These are phyloP conservation scores for Platichthys flesus DNA, from an alignment of 2,113 vertebrate genomes.

Conservation along the genomic window DNA sequence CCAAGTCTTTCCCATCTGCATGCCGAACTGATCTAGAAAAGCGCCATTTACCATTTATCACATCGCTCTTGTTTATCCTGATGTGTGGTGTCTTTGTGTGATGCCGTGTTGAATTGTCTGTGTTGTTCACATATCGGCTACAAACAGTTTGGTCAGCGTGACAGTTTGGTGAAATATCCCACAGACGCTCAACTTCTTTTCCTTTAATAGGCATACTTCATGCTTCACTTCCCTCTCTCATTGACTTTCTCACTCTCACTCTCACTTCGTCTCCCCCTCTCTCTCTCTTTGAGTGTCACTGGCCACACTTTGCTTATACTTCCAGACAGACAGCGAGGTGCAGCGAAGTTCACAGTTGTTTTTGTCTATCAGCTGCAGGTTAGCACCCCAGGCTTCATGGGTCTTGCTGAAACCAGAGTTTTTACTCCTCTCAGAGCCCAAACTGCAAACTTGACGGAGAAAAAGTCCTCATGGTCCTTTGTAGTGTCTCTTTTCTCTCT, in stretches of 20 bases:
- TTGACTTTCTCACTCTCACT: constrained; percentile 21
- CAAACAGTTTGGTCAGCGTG: constrained; percentile 40
- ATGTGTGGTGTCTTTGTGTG: neutral
- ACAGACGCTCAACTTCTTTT: constrained; percentile 25
- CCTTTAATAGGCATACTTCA: constrained; percentile 68
- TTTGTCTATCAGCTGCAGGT: constrained; percentile 15
- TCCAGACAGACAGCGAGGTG: neutral
- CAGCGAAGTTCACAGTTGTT: constrained; percentile 9
- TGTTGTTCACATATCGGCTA: constrained; percentile 24
- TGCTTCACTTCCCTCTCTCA: constrained; percentile 35
- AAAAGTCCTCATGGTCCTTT: constrained; percentile 80
- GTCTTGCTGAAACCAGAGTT: constrained; percentile 81
- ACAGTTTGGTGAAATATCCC: constrained; percentile 43
- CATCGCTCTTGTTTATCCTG: constrained; percentile 27
- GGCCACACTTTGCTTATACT: neutral
- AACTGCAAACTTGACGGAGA: constrained; percentile 77
- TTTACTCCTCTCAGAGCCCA: constrained; percentile 79
- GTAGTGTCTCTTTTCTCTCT: constrained; percentile 62
- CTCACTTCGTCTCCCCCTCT: constrained; percentile 1
- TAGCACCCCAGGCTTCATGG: constrained; percentile 63
- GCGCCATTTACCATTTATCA: no score
- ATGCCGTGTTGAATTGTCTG: neutral
- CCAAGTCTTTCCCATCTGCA: no score
- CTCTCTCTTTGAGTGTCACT: neutral
- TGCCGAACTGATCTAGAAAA: no score